Base-by-base conservation (phyloP, 1,140 invertebrate genomes). In the Zaprionus ghesquierei region DNA sequence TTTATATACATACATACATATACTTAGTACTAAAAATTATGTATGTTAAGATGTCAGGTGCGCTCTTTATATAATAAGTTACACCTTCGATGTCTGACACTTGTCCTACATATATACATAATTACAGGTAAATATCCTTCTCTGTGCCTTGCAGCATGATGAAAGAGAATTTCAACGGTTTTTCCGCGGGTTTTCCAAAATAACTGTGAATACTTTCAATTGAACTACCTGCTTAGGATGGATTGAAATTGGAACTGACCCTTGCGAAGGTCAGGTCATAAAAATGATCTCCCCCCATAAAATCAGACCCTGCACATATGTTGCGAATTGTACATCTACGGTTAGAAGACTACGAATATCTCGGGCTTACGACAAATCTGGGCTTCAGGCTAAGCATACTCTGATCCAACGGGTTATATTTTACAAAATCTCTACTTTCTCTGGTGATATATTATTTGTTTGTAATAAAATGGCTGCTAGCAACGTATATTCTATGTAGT, bases 131-230 rank as follows among this genome's bases (percentile, higher is more conserved):
- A 55, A 61, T 55, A 62, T 5, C 29, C 15, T 20, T 22, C 6
- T n/a, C 10, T 29, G 12, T 33, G 41, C 10, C 13, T 50, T 12
- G 9, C 2, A 12, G 9, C 27, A 27, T n/a, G 23, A 80, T 89
- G 86, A 90, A 90, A 74, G 87, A 75, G 65, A 72, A 74, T 46
- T 27, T 23, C 23, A n/a, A 25, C 49, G 86, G 87, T 61, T 90
- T 90, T 90, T 61, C 86, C 86, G 29, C 69, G 86, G 86, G 76
- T 87, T 90, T 90, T 90, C 86, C 87, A 77, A 15, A 13, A 18
- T 27, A 58, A 46, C 78, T 72, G 75, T 89, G 81, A 90, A 86
- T 90, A 86, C 70, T 62, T 61, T 12, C 29, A 1, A 25, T 38
- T 58, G 27, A 65, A 31, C 59, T 89, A 85, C 70, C 74, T 80